Evolutionary conservation across 2,888 invertebrate species (phyloP), one percentile per base, ranked within the genome.

Genomic region (Micoletzkya japonica): DNA sequence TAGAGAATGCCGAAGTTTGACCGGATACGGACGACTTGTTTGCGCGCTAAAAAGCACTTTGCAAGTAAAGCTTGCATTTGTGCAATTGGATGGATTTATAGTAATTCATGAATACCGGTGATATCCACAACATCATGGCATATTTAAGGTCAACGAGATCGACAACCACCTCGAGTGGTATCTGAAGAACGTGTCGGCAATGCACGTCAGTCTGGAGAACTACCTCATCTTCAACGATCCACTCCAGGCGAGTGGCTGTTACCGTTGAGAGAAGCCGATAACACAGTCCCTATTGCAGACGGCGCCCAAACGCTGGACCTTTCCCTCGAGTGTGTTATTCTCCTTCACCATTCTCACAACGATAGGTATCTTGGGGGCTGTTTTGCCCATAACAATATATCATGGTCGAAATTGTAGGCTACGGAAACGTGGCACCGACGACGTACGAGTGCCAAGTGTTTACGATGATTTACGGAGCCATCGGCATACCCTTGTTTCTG

Each of bases 311-410:
- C 72, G 82, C 54, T 83, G 83, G 83, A 83, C 83, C 1, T 82
- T 73, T 44, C 77, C 81, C 24, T 76, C 81, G 4, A 81, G 83
- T 66, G 80, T 83, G 4, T 72, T 83, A 0, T 83, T 83, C 66
- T 76, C 82, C 4, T 83, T 82, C 71, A 83, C 83, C n/a, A 82
- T 83, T 71, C 73, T 83, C 4, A 83, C 83, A 17, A 83, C 83
- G 20, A 83, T 83, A 63, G 81, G 81, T 78, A 56, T 49, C 49
- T 56, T 2, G 36, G 34, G 56, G 56, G 4, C 32, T 4, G 3
- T 20, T 2, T 14, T 4, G 26, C 4, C 28, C 32, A 2, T 34
- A 34, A 36, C 3, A 17, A 58, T 7, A 36, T 64, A 24, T 50
- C 28, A 39, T 64, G 28, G 37, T 44, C 44, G 10, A 6, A 10